A percentile compares a stretch with the other conserved stretches of the same genome.
Evolutionary conservation across 2,797 vertebrate species (phyloP).

Genomic region (Okamejei kenojei): DNA sequence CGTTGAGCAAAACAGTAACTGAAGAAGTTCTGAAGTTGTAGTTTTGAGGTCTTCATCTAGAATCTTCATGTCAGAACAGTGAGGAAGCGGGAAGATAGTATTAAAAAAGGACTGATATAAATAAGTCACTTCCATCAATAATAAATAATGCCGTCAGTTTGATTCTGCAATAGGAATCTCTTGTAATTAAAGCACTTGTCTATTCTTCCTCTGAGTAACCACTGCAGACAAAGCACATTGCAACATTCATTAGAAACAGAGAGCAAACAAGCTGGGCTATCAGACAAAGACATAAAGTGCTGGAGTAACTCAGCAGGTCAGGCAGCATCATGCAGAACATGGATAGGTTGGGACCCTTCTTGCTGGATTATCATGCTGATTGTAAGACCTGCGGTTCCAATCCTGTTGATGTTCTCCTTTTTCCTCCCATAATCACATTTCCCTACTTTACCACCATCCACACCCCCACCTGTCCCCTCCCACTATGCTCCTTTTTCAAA

Average conservation of each 20-base stretch:
- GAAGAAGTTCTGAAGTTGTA: background rate
- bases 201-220: background rate
- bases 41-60: background rate
- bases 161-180: background rate
- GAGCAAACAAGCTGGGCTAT: constrained; percentile 2
- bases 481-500: background rate
- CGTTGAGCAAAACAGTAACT: background rate
- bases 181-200: background rate
- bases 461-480: background rate
- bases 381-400: background rate
- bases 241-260: background rate
- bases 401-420: background rate
- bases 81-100: background rate
- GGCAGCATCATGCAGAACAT: too few relatives aligned
- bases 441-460: background rate
- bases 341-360: too few relatives aligned
- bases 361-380: background rate
- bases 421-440: too few relatives aligned
- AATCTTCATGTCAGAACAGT: background rate
- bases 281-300: too few relatives aligned
- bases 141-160: background rate
- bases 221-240: background rate
- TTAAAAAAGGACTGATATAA: background rate
- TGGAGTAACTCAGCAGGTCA: too few relatives aligned
- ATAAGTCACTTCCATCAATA: background rate